Percentiles rank a stretch among this genome's conserved stretches.
Evolutionary conservation across 2,113 vertebrate species (phyloP).

Genomic region (Ptilonorhynchus violaceus): DNA sequence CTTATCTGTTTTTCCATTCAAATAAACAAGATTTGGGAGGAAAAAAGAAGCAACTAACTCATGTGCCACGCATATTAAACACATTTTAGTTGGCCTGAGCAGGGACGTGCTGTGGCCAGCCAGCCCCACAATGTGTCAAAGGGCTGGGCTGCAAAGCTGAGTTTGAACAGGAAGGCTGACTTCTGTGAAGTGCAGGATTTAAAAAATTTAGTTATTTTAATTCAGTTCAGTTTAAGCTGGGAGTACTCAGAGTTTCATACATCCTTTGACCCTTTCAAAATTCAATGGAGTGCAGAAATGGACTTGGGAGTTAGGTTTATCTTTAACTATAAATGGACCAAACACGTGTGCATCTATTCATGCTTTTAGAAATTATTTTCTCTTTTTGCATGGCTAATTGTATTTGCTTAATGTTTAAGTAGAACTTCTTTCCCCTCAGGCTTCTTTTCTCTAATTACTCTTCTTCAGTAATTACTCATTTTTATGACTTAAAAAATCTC

Average conservation of each 20-base stretch:
- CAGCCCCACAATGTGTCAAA: not conserved
- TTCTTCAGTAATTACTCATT: slow-evolving; percentile 46
- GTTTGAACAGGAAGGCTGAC: not conserved
- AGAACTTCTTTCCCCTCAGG: slow-evolving; percentile 50
- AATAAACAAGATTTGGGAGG: not conserved
- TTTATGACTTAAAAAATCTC: slow-evolving; percentile 1
- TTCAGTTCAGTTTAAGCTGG: not conserved
- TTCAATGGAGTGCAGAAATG: not conserved
- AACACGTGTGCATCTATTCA: not conserved
- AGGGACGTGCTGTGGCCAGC: not conserved
- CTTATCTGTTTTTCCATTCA: not conserved
- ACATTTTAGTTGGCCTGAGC: not conserved
- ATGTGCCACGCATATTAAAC: not conserved
- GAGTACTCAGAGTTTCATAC: not conserved
- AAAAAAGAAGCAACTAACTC: not conserved
- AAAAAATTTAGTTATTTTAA: not conserved
- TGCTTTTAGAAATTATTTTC: not conserved
- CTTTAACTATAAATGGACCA: not conserved
- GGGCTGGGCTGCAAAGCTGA: not conserved
- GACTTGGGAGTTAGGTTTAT: not conserved
- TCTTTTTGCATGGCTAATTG: not conserved
- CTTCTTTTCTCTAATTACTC: slow-evolving; percentile 51
- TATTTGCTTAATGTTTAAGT: slow-evolving; percentile 27
- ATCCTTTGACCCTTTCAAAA: not conserved
- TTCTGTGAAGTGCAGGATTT: not conserved